Percentiles rank a stretch among this genome's conserved stretches.
Evolutionary conservation across 2,113 vertebrate genomes (phyloP).

Genomic region (Myxocyprinus asiaticus): DNA sequence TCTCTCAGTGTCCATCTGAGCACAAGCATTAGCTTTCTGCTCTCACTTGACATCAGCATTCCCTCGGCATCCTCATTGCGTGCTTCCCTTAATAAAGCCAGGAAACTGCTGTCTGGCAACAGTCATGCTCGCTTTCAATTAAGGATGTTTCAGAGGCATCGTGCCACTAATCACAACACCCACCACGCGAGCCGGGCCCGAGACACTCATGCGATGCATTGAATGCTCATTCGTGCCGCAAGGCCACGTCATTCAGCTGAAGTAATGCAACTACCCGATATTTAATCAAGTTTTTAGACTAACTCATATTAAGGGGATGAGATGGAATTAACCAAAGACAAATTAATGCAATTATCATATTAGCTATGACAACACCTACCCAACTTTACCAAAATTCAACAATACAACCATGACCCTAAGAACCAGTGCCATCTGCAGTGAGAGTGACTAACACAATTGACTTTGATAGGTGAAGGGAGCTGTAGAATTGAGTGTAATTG

Average conservation of each 20-base stretch:
- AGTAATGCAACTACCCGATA: conserved; percentile 81
- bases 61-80: conserved; percentile 26
- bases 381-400: conserved; percentile 8
- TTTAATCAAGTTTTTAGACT: conserved; percentile 84
- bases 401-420: conserved; percentile 42
- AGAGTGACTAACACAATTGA: conserved; percentile 66
- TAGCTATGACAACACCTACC: conserved; percentile 53
- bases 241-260: conserved; percentile 59
- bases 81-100: conserved; percentile 41
- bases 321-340: conserved; percentile 78
- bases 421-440: conserved; percentile 55
- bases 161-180: conserved; percentile 61
- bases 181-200: conserved; percentile 15
- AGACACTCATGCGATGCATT: background rate
- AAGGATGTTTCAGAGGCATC: conserved; percentile 46
- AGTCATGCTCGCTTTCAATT: conserved; percentile 55
- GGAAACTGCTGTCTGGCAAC: conserved; percentile 30
- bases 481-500: conserved; percentile 63
- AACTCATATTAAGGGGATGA: conserved; percentile 77
- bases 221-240: conserved; percentile 55
- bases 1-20: background rate
- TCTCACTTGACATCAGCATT: conserved; percentile 7
- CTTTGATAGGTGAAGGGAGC: conserved; percentile 69
- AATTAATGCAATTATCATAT: conserved; percentile 76
- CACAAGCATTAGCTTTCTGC: conserved; percentile 3